These are phyloP conservation scores for Melinopterus prodromus DNA, from an alignment of 2,888 invertebrate genomes.

Conservation along the genomic window DNA sequence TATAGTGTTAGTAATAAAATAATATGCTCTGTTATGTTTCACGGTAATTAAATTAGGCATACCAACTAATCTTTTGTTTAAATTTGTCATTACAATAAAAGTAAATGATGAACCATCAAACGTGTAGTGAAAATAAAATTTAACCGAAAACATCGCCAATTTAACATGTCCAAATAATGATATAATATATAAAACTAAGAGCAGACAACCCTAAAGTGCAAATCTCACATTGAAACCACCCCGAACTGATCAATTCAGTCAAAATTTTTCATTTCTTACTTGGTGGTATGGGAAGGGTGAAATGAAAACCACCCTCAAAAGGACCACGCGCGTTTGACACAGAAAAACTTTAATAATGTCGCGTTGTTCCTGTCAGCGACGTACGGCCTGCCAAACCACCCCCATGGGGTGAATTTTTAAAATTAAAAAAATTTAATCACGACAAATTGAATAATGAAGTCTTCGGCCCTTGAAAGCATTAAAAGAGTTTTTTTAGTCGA, in stretches of 20 bases:
- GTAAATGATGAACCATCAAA: no score
- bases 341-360: background rate
- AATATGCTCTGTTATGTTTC: no score
- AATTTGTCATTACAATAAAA: no score
- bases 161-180: no score
- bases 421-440: background rate
- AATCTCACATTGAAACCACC: background rate
- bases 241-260: background rate
- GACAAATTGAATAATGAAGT: constrained; percentile 4
- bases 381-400: background rate
- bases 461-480: background rate
- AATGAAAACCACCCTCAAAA: background rate
- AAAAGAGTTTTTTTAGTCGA: background rate
- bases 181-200: no score
- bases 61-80: no score
- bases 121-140: no score
- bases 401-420: background rate
- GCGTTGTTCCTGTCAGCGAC: background rate
- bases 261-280: background rate
- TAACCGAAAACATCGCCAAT: no score
- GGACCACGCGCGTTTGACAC: background rate
- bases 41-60: no score
- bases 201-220: background rate
- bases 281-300: background rate
- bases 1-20: no score